phyloP scores from a whole-genome alignment of 2,888 invertebrate species.

The Meghimatium bilineatum region DNA sequence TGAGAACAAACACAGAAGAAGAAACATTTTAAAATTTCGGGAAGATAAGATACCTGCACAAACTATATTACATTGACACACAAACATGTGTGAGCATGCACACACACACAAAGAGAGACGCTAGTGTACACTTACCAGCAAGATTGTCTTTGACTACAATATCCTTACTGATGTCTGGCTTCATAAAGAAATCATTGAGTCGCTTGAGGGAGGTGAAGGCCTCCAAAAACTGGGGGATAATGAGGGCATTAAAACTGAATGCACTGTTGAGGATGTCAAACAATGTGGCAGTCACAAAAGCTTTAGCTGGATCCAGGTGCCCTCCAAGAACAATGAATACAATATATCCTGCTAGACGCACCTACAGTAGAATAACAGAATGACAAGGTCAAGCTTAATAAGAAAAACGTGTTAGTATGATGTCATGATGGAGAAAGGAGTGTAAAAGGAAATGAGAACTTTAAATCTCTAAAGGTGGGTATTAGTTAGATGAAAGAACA shows the following conservation, averaged over 20 bases:
- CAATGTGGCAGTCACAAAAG: conserved; percentile 9
- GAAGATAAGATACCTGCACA: no score
- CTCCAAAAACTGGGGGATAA: conserved; percentile 24
- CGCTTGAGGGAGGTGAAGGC: conserved; percentile 2
- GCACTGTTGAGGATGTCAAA: conserved; percentile 24
- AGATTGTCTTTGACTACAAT: neutral
- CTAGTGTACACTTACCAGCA: neutral
- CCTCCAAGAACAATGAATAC: conserved; percentile 28
- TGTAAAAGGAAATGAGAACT: no score
- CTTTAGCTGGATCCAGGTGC: conserved; percentile 31
- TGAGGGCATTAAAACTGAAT: neutral
- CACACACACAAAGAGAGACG: no score
- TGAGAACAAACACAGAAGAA: no score
- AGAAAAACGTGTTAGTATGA: no score
- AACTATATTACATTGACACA: no score
- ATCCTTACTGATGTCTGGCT: conserved; percentile 28
- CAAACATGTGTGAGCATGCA: no score
- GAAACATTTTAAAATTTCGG: no score
- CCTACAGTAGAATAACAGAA: neutral
- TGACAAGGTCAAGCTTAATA: neutral
- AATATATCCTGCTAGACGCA: neutral
- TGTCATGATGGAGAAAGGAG: no score
- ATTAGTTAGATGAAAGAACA: no score
- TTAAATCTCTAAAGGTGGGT: no score
- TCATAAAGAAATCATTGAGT: conserved; percentile 20